Evolutionary conservation across 1,140 invertebrate species (phyloP).

Genomic region (Apis cerana): DNA sequence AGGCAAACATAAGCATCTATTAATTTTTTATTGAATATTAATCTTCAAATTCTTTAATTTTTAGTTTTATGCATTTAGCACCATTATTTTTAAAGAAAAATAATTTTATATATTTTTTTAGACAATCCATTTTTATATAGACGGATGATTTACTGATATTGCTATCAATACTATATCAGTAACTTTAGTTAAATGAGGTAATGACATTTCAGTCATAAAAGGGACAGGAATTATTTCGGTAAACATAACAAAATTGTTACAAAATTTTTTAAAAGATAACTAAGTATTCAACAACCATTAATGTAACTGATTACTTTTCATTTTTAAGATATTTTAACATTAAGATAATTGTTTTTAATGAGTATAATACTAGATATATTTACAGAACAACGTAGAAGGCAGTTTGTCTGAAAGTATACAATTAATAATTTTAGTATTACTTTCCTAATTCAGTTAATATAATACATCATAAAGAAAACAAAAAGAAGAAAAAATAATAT

Average conservation of each 20-base stretch:
- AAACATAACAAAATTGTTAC: slow-evolving; percentile 65
- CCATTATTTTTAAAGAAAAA: slow-evolving; percentile 74
- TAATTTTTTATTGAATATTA: slow-evolving; percentile 60
- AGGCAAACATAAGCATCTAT: slow-evolving; percentile 73
- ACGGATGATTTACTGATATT: slow-evolving; percentile 76
- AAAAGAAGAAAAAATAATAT: background rate
- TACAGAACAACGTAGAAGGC: slow-evolving; percentile 72
- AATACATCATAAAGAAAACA: slow-evolving; percentile 18
- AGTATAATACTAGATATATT: slow-evolving; percentile 75
- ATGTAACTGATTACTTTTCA: slow-evolving; percentile 60
- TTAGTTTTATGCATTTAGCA: slow-evolving; percentile 75
- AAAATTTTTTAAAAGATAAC: slow-evolving; percentile 41
- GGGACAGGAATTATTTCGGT: slow-evolving; percentile 57
- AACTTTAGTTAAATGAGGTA: slow-evolving; percentile 78
- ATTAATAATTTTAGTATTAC: slow-evolving; percentile 31
- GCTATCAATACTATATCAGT: slow-evolving; percentile 71
- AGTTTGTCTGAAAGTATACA: slow-evolving; percentile 54
- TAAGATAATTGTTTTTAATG: slow-evolving; percentile 68
- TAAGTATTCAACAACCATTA: slow-evolving; percentile 63
- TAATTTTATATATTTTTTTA: slow-evolving; percentile 71
- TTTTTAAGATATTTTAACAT: slow-evolving; percentile 62
- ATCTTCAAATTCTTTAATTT: slow-evolving; percentile 73
- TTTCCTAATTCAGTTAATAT: slow-evolving; percentile 22
- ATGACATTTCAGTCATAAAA: slow-evolving; percentile 72
- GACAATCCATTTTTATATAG: slow-evolving; percentile 74